A percentile compares a stretch with the other conserved stretches of the same genome.
Conservation (phyloP, 1,140 invertebrate genomes). For the Leguminivora glycinivorella region DNA sequence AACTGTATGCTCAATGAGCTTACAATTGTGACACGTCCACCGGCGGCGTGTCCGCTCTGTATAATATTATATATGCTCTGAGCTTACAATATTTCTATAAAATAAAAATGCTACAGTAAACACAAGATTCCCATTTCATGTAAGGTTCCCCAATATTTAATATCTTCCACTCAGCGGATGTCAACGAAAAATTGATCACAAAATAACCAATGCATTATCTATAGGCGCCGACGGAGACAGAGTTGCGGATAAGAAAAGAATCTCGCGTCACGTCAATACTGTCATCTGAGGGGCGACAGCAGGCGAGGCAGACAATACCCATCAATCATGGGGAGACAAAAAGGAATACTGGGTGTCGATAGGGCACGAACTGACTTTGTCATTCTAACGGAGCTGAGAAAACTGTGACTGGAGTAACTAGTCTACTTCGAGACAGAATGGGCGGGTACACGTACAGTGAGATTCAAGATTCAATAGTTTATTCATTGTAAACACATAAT, state of each 20-base stretch:
- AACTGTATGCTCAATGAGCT: no score
- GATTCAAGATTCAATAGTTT: no score
- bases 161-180: neutral
- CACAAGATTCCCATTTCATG: no score
- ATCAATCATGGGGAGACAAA: conserved; percentile 55
- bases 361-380: conserved; percentile 47
- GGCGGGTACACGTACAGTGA: no score
- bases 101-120: no score
- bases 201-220: conserved; percentile 23
- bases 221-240: conserved; percentile 38
- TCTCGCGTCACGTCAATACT: conserved; percentile 36
- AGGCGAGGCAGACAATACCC: conserved; percentile 32
- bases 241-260: conserved; percentile 26
- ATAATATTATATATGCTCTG: no score
- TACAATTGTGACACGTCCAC: no score
- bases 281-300: conserved; percentile 36
- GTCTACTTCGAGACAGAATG: no score
- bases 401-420: neutral
- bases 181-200: conserved; percentile 13
- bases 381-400: conserved; percentile 29
- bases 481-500: no score
- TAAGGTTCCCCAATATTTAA: neutral
- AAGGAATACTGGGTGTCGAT: conserved; percentile 44
- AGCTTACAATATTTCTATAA: no score
- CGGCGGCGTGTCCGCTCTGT: no score